Percentiles rank a stretch among this genome's conserved stretches.
phyloP scores from a whole-genome alignment of 2,113 vertebrate genomes.

The Alligator mississippiensis region DNA sequence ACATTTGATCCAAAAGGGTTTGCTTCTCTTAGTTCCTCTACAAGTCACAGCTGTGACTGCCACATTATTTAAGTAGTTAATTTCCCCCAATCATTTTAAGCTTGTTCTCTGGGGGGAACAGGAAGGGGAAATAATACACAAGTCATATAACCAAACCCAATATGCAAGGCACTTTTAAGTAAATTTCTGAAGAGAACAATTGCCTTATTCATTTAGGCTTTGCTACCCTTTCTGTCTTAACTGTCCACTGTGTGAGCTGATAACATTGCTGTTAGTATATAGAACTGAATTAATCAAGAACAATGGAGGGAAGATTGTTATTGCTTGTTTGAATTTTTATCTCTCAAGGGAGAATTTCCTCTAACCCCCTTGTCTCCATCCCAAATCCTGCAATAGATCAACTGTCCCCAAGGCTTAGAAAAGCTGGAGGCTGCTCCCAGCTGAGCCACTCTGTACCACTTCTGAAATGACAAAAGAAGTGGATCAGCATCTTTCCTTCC shows the following conservation, averaged over 20 bases:
- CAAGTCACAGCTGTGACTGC: conserved; percentile 60
- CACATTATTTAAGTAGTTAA: conserved; percentile 44
- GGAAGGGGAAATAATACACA: background rate
- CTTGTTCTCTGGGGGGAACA: conserved; percentile 35
- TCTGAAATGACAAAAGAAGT: background rate
- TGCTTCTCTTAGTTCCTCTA: conserved; percentile 40
- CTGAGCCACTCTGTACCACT: background rate
- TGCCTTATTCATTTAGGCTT: background rate
- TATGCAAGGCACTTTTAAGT: background rate
- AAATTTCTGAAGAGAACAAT: background rate
- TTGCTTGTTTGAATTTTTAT: background rate
- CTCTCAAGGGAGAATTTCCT: background rate
- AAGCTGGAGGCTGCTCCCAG: background rate
- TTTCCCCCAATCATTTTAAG: conserved; percentile 31
- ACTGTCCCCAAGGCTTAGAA: background rate
- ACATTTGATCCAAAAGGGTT: conserved; percentile 64
- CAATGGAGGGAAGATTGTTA: background rate
- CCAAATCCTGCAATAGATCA: background rate
- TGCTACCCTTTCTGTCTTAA: background rate
- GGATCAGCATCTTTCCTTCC: background rate
- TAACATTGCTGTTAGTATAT: background rate
- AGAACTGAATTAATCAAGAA: background rate
- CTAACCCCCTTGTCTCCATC: background rate
- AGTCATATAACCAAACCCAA: background rate
- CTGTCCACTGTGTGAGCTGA: background rate